Base-by-base conservation (phyloP, 1,140 invertebrate species). In the Trichomalopsis sarcophagae region DNA sequence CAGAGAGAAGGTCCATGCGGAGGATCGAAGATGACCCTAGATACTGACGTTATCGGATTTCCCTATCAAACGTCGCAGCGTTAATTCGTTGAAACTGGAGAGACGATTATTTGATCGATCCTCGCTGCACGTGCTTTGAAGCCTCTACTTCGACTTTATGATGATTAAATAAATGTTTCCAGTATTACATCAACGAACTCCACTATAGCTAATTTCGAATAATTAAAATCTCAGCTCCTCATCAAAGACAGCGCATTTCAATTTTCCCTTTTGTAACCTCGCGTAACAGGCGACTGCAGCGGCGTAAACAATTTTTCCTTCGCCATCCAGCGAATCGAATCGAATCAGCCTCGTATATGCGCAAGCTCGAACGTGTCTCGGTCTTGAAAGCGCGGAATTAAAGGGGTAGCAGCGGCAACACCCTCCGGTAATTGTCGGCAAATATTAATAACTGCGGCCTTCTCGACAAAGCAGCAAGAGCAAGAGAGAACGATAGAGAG, bases 361-460 rank as follows among this genome's bases (percentile, higher is more conserved):
- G 66, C 30, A 40, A 30, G 76, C 68, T 36, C 33, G 88, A 90
- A 92, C 90, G 91, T 92, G 92, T 93, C 90, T 91, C 87, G 88
- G 88, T 87, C 83, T 88, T 71, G 80, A 84, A 83, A 86, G 86
- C 81, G 84, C 87, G 90, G 90, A 90, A 92, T 92, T 92, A 91
- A 92, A 91, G 91, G 91, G 92, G 90, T 90, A 88, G 81, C 82
- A 82, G 86, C 17, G 85, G 82, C 83, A 87, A 87, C 84, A 87
- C 87, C 88, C 88, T 90, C 88, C 89, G 90, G 89, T 93, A 93
- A 93, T 93, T 93, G 92, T 93, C 92, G 90, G 92, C 92, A 93
- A 93, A 93, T 93, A 93, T 92, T 93, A 93, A 93, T 93, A 92
- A 93, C 89, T 91, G 90, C 87, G 89, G 88, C 81, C 86, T 88